Evolutionary conservation across 2,888 invertebrate genomes (phyloP).

Genomic region (Agrochola lychnidis): DNA sequence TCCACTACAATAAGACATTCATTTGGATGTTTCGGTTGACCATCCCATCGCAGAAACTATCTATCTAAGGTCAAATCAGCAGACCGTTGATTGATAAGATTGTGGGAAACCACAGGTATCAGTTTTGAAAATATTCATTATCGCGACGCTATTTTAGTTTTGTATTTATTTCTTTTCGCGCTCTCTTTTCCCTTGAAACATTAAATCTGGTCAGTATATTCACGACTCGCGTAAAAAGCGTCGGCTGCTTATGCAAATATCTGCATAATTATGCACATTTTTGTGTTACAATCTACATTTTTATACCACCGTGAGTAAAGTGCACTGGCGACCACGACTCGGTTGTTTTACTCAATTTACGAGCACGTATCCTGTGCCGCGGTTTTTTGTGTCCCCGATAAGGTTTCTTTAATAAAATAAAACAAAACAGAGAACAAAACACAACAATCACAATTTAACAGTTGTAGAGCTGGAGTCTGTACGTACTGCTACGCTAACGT

Average conservation of each 20-base stretch:
- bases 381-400: slow-evolving; percentile 34
- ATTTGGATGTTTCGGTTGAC: no score
- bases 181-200: neutral
- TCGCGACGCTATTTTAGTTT: neutral
- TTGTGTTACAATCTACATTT: slow-evolving; percentile 69
- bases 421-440: no score
- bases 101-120: neutral
- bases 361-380: slow-evolving; percentile 31
- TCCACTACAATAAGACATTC: neutral
- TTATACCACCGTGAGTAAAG: slow-evolving; percentile 54
- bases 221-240: slow-evolving; percentile 54
- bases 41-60: no score
- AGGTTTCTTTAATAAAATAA: slow-evolving; percentile 35
- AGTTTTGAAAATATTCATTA: no score
- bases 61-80: no score
- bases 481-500: neutral
- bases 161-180: neutral
- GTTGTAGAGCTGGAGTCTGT: neutral
- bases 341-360: slow-evolving; percentile 54
- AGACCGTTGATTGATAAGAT: neutral
- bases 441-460: no score
- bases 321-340: slow-evolving; percentile 35
- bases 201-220: slow-evolving; percentile 47
- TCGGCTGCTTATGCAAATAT: slow-evolving; percentile 62
- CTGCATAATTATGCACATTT: slow-evolving; percentile 72